Evolutionary conservation across 2,888 invertebrate species (phyloP), one percentile per base, ranked within the genome.

Genomic region (Campopleginae sp.): DNA sequence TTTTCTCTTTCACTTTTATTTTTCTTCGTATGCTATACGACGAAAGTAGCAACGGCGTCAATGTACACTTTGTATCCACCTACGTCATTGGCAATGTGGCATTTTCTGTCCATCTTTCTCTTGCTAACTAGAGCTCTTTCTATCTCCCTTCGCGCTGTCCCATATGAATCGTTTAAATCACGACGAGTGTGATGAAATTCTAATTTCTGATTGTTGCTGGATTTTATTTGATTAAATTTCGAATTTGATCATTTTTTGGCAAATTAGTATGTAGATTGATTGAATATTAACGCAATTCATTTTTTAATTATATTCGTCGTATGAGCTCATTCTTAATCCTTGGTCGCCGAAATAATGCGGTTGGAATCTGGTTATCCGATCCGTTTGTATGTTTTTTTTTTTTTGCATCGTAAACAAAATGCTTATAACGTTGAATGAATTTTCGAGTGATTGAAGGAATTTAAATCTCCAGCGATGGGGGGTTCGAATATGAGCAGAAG

Each of bases 31-130:
- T n/a, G 17, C 33, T 27, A 33, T 48, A 76, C 76, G 71, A 63
- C 42, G 42, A 31, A 61, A 44, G 10, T 58, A 48, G 46, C 61
- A 71, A 12, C 8, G 17, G n/a, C n/a, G n/a, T n/a, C n/a, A n/a
- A n/a, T n/a, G n/a, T 46, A 71, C 82, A 71, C 71, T 61, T 48
- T 33, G 31, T 17, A 48, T 7, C 23, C 46, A 42, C 42, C 19
- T 71, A 80, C 80, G 75, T 79, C 44, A 38, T 68, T 27, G 63
- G 54, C 31, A 44, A 71, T 61, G 46, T 72, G 72, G 31, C 44
- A 72, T 65, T 19, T 48, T 38, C 12, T 42, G 7, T 70, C 31
- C 31, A 17, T 48, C 48, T 51, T n/a, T 71, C 23, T 51, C 19
- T 51, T 19, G 33, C 51, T 19, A n/a, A n/a, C 33, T 46, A 1